Conservation (phyloP, 2,797 vertebrate species). For the Hipposideros larvatus region DNA sequence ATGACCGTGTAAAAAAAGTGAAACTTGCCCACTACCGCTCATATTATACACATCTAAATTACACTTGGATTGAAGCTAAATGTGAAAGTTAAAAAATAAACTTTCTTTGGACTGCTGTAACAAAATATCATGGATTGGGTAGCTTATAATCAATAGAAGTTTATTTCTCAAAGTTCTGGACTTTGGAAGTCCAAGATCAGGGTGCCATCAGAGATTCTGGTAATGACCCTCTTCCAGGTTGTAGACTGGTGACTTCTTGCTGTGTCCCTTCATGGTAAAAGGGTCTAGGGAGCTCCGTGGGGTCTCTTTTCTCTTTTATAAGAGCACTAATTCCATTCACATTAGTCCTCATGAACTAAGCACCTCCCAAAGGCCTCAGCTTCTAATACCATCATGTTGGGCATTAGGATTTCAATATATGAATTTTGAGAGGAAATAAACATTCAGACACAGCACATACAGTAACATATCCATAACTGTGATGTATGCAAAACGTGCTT, state of each 20-base stretch:
- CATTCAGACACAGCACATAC: background rate
- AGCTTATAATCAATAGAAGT: background rate
- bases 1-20: background rate
- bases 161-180: background rate
- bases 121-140: background rate
- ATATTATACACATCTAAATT: background rate
- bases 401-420: background rate
- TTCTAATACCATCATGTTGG: background rate
- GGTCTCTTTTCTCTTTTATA: no score
- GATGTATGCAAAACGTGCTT: background rate
- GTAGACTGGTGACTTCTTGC: background rate
- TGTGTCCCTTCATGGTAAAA: background rate
- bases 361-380: background rate
- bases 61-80: background rate
- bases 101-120: background rate
- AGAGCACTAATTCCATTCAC: background rate
- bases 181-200: background rate
- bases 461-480: background rate
- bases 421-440: background rate
- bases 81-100: slow-evolving; percentile 22
- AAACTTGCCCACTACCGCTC: background rate
- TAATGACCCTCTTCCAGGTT: background rate
- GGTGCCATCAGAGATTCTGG: background rate
- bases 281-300: background rate
- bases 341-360: background rate